Percentiles rank a stretch among this genome's conserved stretches.
These are phyloP conservation scores for Xestobium rufovillosum DNA, from an alignment of 2,888 invertebrate genomes.

Conservation along the genomic window DNA sequence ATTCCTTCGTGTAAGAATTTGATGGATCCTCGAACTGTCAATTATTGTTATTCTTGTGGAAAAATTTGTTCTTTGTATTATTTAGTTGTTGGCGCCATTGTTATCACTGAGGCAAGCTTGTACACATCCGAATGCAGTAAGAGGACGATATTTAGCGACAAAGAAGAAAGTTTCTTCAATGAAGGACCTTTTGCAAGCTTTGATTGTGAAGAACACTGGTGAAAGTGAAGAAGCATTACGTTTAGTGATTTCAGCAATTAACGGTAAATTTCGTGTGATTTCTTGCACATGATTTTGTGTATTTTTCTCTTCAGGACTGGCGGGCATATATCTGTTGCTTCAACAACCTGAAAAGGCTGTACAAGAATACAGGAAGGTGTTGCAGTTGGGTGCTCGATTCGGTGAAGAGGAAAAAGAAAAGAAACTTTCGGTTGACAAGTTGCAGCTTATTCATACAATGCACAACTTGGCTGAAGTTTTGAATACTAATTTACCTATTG, in stretches of 20 bases:
- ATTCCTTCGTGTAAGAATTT: too few relatives aligned
- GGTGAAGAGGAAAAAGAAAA: conserved; percentile 39
- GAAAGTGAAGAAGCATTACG: conserved; percentile 60
- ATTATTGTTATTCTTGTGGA: background rate
- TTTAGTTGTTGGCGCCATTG: conserved; percentile 55
- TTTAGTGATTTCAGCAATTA: conserved; percentile 54
- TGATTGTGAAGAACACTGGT: conserved; percentile 52
- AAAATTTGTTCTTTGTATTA: conserved; percentile 16
- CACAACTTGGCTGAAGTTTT: conserved; percentile 55
- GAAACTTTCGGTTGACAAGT: conserved; percentile 52
- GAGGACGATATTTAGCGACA: conserved; percentile 48
- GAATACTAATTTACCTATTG: conserved; percentile 38
- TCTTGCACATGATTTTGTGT: conserved; percentile 9
- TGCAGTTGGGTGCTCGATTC: conserved; percentile 44
- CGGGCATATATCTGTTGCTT: conserved; percentile 54
- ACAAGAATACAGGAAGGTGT: conserved; percentile 53
- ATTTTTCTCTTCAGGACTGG: conserved; percentile 44
- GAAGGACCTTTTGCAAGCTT: conserved; percentile 56
- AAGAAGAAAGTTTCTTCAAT: conserved; percentile 52
- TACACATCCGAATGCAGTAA: conserved; percentile 58
- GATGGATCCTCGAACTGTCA: too few relatives aligned
- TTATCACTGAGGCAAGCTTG: conserved; percentile 62
- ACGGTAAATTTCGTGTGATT: conserved; percentile 44
- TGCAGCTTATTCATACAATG: conserved; percentile 59
- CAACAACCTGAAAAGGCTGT: conserved; percentile 49